Evolutionary conservation across 2,113 vertebrate species (phyloP).

Genomic region (Caretta caretta): DNA sequence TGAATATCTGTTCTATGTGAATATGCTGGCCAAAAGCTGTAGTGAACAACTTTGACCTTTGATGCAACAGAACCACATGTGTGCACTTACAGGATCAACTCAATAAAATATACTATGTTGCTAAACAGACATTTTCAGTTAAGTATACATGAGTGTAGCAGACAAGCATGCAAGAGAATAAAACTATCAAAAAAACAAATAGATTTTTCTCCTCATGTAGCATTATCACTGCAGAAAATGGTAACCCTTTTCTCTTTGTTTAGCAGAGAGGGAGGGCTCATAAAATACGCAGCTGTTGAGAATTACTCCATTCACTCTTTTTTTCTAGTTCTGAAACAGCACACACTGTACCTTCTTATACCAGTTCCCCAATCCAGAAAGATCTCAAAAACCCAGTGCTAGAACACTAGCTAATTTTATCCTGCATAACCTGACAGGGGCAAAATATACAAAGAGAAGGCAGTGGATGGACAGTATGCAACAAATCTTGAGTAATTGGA

Average conservation of each 20-base stretch:
- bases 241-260: neutral
- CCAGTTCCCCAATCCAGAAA: rapidly evolving
- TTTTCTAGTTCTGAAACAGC: neutral
- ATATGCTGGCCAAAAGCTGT: neutral
- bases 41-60: neutral
- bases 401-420: neutral
- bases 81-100: neutral
- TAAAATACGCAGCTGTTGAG: neutral
- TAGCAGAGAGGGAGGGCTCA: neutral
- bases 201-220: neutral
- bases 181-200: neutral
- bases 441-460: neutral
- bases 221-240: neutral
- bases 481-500: rapidly evolving
- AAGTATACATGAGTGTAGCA: neutral
- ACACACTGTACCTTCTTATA: neutral
- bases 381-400: neutral
- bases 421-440: neutral
- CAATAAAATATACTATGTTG: neutral
- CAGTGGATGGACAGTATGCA: neutral
- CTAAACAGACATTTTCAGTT: slow-evolving; percentile 24
- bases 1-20: neutral
- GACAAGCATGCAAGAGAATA: neutral
- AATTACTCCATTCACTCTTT: neutral
- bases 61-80: neutral